Percentiles rank a stretch among this genome's conserved stretches.
Evolutionary conservation across 2,113 vertebrate species (phyloP).

Genomic region (Taurulus bubalis): DNA sequence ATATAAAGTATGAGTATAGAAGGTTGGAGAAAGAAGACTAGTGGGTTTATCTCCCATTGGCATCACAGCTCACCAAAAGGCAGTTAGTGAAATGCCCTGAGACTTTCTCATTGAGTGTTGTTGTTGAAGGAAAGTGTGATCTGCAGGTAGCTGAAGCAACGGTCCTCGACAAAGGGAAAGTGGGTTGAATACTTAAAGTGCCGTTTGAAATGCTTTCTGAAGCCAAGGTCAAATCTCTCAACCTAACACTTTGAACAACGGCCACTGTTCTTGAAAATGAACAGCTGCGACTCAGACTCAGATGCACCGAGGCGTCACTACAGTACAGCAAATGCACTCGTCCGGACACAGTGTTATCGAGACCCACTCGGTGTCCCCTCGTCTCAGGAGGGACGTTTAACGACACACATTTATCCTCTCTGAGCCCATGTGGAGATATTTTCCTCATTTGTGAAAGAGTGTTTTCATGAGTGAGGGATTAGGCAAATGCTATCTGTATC

Average conservation of each 20-base stretch:
- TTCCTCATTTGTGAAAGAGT: slow-evolving; percentile 1
- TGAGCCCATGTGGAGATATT: slow-evolving; percentile 16
- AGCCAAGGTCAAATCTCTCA: not conserved
- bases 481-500: slow-evolving; percentile 30
- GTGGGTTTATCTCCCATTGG: not conserved
- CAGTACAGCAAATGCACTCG: not conserved
- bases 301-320: not conserved
- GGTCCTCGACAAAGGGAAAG: not conserved
- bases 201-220: not conserved
- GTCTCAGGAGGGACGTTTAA: not conserved
- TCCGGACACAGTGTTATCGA: not conserved
- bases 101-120: not conserved
- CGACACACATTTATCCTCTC: not conserved
- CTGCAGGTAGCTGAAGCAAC: not conserved
- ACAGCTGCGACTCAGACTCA: not conserved
- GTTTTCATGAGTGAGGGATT: slow-evolving; percentile 42
- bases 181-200: not conserved
- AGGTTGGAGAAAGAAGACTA: not conserved
- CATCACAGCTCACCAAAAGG: not conserved
- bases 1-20: not conserved
- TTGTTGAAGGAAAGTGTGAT: not conserved
- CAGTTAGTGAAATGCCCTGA: not conserved
- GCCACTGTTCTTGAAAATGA: not conserved
- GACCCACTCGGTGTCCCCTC: not conserved
- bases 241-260: not conserved